phyloP scores from a whole-genome alignment of 2,797 vertebrate genomes.

The Sebastes variabilis region DNA sequence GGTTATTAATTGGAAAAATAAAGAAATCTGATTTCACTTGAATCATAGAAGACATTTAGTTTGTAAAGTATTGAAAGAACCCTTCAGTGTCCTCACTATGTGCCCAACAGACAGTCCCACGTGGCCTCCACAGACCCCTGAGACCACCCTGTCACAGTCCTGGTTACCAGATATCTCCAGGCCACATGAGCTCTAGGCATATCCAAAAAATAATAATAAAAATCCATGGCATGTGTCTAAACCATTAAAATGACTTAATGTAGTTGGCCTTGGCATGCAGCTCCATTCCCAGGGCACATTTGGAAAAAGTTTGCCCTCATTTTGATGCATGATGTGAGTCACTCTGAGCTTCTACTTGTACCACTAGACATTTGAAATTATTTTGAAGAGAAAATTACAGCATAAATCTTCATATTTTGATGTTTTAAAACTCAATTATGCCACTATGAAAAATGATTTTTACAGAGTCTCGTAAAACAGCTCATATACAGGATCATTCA shows the following conservation, averaged over 20 bases:
- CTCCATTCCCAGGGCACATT: conserved; percentile 22
- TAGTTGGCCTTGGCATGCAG: conserved; percentile 32
- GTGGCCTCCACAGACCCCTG: not conserved
- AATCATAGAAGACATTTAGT: not conserved
- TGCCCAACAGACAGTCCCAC: not conserved
- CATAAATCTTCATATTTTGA: conserved; percentile 4
- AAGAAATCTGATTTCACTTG: not conserved
- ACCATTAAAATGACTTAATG: conserved; percentile 43
- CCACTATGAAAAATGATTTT: not conserved
- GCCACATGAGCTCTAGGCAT: conserved; percentile 10
- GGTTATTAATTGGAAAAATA: not conserved
- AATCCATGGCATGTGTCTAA: conserved; percentile 46
- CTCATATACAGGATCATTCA: not conserved
- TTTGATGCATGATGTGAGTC: conserved; percentile 44
- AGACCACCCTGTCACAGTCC: not conserved
- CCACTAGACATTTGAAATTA: conserved; percentile 12
- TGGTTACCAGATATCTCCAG: conserved; percentile 20
- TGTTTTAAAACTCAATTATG: conserved; percentile 11
- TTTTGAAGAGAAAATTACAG: not conserved
- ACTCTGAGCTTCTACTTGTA: conserved; percentile 12
- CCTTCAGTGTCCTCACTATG: not conserved
- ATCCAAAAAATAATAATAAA: conserved; percentile 23
- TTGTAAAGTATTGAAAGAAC: not conserved
- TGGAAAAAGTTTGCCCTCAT: conserved; percentile 35
- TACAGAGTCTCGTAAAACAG: conserved; percentile 6